phyloP scores from a whole-genome alignment of 2,888 invertebrate genomes.

The Baccha elongata region DNA sequence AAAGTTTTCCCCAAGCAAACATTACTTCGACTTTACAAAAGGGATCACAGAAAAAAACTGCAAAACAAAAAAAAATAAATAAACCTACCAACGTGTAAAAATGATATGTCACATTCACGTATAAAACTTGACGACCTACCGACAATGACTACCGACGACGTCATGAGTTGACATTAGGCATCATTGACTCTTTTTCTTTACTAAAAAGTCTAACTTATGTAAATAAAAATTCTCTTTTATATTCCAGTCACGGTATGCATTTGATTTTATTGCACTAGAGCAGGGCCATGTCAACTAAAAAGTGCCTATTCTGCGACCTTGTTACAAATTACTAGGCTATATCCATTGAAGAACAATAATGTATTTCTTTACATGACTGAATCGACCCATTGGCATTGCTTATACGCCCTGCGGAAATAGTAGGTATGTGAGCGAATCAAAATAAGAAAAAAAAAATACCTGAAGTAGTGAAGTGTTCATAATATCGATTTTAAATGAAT shows the following conservation, averaged over 20 bases:
- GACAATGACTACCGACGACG: conserved; percentile 5
- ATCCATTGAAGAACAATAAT: conserved; percentile 11
- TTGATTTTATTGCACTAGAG: conserved; percentile 24
- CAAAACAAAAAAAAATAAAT: neutral
- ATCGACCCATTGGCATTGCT: neutral
- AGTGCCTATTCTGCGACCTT: conserved; percentile 18
- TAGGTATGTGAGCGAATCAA: neutral
- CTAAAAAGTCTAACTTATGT: neutral
- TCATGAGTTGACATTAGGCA: conserved; percentile 10
- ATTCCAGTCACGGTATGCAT: conserved; percentile 25
- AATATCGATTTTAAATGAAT: too few relatives aligned
- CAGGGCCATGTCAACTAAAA: conserved; percentile 8
- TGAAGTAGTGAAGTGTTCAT: too few relatives aligned
- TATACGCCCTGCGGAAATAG: neutral
- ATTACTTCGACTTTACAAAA: conserved; percentile 15
- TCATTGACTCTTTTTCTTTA: conserved; percentile 2
- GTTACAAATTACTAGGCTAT: conserved; percentile 1
- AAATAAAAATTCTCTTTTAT: neutral
- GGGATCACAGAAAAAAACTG: neutral
- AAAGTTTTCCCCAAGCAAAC: conserved; percentile 9
- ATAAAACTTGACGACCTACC: conserved; percentile 7
- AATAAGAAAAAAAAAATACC: too few relatives aligned
- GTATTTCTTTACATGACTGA: neutral
- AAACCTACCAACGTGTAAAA: neutral
- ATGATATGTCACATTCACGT: conserved; percentile 7